Conservation (phyloP, 2,888 invertebrate genomes). For the Heliothis peltigera region DNA sequence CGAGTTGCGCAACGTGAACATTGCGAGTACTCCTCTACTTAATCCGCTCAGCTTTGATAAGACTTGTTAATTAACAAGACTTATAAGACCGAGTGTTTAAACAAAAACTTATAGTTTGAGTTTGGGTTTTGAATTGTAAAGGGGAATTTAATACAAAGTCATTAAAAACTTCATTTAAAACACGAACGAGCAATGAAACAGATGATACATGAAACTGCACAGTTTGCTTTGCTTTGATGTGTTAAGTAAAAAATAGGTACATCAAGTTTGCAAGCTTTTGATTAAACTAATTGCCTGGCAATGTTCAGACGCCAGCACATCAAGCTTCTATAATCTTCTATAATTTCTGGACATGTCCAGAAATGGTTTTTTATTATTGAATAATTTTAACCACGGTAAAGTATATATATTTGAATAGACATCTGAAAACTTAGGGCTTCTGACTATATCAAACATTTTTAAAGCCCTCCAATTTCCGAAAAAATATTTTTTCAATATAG, state of each 20-base stretch:
- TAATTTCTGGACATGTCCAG: too few relatives aligned
- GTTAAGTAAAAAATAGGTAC: too few relatives aligned
- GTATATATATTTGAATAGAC: too few relatives aligned
- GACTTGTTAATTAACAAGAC: conserved; percentile 60
- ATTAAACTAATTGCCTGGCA: conserved; percentile 30
- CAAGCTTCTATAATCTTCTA: too few relatives aligned
- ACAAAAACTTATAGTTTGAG: conserved; percentile 27
- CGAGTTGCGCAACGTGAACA: conserved; percentile 55
- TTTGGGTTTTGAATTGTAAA: conserved; percentile 16
- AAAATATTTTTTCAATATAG: too few relatives aligned
- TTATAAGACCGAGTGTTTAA: conserved; percentile 24
- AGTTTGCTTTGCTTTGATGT: conserved; percentile 1
- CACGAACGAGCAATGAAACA: not conserved
- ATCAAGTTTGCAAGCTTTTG: too few relatives aligned
- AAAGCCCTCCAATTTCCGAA: too few relatives aligned
- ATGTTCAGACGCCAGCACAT: too few relatives aligned
- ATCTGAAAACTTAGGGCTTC: too few relatives aligned
- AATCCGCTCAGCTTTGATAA: conserved; percentile 37
- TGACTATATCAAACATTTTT: too few relatives aligned
- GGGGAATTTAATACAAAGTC: conserved; percentile 7
- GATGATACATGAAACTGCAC: not conserved
- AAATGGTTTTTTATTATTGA: too few relatives aligned
- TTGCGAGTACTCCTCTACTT: conserved; percentile 28
- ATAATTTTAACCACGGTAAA: too few relatives aligned
- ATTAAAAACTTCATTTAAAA: not conserved